Evolutionary conservation across 2,888 invertebrate species (phyloP).

Genomic region (Dynastes maya): DNA sequence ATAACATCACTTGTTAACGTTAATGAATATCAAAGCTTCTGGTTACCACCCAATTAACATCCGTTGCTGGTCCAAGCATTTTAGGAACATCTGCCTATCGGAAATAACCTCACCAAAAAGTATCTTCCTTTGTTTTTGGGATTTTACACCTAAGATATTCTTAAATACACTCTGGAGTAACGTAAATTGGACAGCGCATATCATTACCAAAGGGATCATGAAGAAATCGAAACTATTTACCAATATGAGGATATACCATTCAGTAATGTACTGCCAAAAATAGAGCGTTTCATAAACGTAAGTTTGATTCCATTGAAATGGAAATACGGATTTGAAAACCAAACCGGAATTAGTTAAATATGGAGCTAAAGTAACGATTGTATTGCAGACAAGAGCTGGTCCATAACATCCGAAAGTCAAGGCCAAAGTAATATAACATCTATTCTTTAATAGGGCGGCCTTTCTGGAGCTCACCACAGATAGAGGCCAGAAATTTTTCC

Average conservation of each 20-base stretch:
- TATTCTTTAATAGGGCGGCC: neutral
- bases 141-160: conserved; percentile 21
- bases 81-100: conserved; percentile 49
- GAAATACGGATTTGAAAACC: conserved; percentile 52
- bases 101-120: conserved; percentile 37
- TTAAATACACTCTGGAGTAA: conserved; percentile 54
- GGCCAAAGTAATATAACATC: neutral
- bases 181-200: conserved; percentile 43
- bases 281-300: conserved; percentile 55
- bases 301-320: conserved; percentile 51
- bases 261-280: conserved; percentile 51
- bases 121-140: conserved; percentile 16
- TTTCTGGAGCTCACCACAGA: neutral
- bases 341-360: conserved; percentile 24
- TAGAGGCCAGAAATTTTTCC: conserved; percentile 46
- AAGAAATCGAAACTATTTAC: conserved; percentile 48
- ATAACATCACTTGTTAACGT: neutral
- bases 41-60: conserved; percentile 53
- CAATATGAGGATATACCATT: conserved; percentile 45
- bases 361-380: conserved; percentile 13
- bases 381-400: conserved; percentile 31
- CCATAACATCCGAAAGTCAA: conserved; percentile 5
- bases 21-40: neutral
- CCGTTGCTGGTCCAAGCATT: conserved; percentile 54
- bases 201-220: conserved; percentile 38